Percentiles rank a stretch among this genome's conserved stretches.
phyloP scores from a whole-genome alignment of 2,888 invertebrate genomes.

The Metopia argyrocephala region DNA sequence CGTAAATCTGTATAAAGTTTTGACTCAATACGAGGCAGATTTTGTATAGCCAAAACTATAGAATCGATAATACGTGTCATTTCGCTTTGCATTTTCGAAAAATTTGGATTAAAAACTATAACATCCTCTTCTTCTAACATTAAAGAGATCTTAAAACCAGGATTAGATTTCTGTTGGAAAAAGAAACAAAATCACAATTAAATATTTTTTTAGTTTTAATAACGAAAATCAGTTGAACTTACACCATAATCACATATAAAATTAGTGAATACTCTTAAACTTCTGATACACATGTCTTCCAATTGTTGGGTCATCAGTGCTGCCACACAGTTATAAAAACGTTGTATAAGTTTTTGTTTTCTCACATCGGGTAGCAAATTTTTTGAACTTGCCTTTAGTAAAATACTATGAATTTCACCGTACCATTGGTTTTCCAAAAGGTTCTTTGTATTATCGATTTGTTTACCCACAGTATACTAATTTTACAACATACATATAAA shows the following conservation, averaged over 20 bases:
- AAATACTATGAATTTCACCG: conserved; percentile 75
- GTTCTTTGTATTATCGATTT: conserved; percentile 84
- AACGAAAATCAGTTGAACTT: conserved; percentile 64
- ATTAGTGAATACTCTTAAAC: conserved; percentile 87
- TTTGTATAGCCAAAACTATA: conserved; percentile 86
- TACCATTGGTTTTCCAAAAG: conserved; percentile 82
- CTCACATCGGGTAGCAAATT: conserved; percentile 84
- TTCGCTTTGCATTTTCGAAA: conserved; percentile 86
- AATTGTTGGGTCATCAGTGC: conserved; percentile 93
- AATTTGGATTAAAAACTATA: conserved; percentile 86
- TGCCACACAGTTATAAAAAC: conserved; percentile 91
- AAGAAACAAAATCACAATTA: background rate
- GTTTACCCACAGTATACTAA: conserved; percentile 76
- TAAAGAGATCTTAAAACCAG: conserved; percentile 81
- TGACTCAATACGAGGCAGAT: conserved; percentile 88
- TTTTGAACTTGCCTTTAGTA: conserved; percentile 83
- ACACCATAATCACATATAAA: conserved; percentile 89
- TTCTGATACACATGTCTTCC: conserved; percentile 88
- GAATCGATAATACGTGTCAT: conserved; percentile 85
- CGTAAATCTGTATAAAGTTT: conserved; percentile 80
- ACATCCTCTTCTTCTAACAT: conserved; percentile 79
- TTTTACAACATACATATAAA: too few relatives aligned
- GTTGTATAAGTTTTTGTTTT: conserved; percentile 83
- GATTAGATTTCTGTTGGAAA: conserved; percentile 81
- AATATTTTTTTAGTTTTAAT: background rate